Evolutionary conservation across 2,797 vertebrate species (phyloP).

Genomic region (Oreochromis grahami): DNA sequence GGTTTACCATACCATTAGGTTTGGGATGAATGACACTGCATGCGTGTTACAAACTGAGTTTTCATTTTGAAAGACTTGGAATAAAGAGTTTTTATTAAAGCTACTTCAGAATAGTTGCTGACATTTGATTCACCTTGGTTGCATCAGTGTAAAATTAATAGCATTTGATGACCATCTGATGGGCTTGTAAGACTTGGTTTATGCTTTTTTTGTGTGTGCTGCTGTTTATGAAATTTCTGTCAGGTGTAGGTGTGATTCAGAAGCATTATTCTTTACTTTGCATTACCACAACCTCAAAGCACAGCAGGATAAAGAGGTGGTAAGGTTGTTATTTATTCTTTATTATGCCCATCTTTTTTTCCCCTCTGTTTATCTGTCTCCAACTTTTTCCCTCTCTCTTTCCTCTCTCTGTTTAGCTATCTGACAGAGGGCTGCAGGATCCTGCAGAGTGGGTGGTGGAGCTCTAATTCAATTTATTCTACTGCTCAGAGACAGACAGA

Average conservation of each 20-base stretch:
- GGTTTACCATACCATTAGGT: conserved; percentile 40
- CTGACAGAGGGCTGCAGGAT: conserved; percentile 58
- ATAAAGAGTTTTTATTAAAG: neutral
- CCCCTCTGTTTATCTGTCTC: conserved; percentile 51
- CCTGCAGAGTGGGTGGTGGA: conserved; percentile 59
- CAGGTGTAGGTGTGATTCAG: neutral
- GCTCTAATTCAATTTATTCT: conserved; percentile 72
- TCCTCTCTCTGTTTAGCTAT: conserved; percentile 44
- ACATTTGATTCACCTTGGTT: neutral
- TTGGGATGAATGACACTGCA: conserved; percentile 15
- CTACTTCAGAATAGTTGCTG: neutral
- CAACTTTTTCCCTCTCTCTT: neutral
- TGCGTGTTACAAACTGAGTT: neutral
- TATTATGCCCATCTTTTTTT: conserved; percentile 31
- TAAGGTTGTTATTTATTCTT: conserved; percentile 27
- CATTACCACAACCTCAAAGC: neutral
- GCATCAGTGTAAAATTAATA: neutral
- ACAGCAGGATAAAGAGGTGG: conserved; percentile 1
- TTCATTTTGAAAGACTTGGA: neutral
- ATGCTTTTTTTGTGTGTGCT: neutral
- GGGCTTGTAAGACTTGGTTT: neutral
- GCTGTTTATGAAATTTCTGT: neutral
- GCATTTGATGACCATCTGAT: neutral
- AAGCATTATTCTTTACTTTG: neutral
- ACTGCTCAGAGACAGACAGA: conserved; percentile 57